Base-by-base conservation (phyloP, 2,888 invertebrate species). In the Noctua janthina region DNA sequence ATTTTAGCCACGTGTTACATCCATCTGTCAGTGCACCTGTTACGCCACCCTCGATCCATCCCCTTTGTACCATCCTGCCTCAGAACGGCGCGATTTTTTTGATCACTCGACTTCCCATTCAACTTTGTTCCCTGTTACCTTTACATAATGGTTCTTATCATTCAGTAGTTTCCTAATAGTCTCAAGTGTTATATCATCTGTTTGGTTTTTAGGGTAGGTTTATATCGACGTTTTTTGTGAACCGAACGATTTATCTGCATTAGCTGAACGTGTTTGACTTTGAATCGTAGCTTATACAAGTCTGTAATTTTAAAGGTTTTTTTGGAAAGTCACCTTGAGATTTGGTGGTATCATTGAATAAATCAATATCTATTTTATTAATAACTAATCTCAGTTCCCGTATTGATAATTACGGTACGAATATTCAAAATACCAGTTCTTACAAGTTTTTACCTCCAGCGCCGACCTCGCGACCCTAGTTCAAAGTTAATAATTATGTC, bases 11-110 rank as follows among this genome's bases (percentile, higher is more conserved):
- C 92, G 92, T 92, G 93, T 91, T 86, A 74, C 76, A 29, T 35
- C 74, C 95, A 94, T 93, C 94, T 95, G 94, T 87, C 80, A 76
- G 68, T 84, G 76, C 90, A 90, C 90, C 91, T 90, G 89, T 88
- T 87, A 73, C 80, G 69, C 84, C 76, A 81, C 83, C 84, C 87
- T 89, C 85, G 74, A 62, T 74, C 10, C 35, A 68, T 78, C 78
- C 82, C 84, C 74, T 74, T 77, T n/a, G 64, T 75, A 75, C 76
- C 84, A 82, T 85, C 80, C 82, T 83, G 83, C 62, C 39, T 73
- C 64, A 51, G 23, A 64, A 39, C 46, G 67, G 46, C 49, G 51
- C 77, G 73, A 78, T 81, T 82, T 83, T 83, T 79, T 79, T 79
- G 4, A 69, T 13, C 54, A 62, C 17, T 49, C 43, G 15, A 39